These are phyloP conservation scores for Apodemia hepburni DNA, from an alignment of 2,888 invertebrate species.

Conservation along the genomic window DNA sequence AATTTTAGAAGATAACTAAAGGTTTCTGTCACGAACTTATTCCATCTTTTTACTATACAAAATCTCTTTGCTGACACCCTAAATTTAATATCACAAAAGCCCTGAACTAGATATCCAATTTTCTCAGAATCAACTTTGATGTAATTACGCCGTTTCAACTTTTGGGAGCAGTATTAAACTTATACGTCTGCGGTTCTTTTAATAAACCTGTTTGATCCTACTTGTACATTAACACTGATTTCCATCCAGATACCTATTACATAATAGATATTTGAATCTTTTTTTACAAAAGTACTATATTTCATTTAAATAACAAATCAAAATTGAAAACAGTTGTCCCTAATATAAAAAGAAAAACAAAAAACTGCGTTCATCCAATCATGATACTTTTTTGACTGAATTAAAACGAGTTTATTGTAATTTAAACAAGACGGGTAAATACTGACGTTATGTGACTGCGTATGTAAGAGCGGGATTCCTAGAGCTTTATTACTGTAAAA, in stretches of 20 bases:
- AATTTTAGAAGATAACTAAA: no score
- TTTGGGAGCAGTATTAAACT: not conserved
- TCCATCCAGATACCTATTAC: not conserved
- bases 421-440: no score
- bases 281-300: not conserved
- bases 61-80: not conserved
- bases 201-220: not conserved
- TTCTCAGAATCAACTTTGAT: not conserved
- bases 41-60: not conserved
- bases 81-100: not conserved
- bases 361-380: no score
- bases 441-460: no score
- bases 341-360: no score
- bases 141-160: not conserved
- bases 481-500: no score
- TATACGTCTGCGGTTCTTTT: not conserved
- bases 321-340: no score
- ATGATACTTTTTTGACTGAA: no score
- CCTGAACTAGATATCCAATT: slow-evolving; percentile 1
- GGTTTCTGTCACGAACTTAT: not conserved
- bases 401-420: no score
- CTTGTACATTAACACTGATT: not conserved
- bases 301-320: no score
- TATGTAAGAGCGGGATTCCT: no score
- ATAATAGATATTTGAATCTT: not conserved